Evolutionary conservation across 2,888 invertebrate species (phyloP), one percentile per base, ranked within the genome.

Genomic region (Caenorhabditis sp.): DNA sequence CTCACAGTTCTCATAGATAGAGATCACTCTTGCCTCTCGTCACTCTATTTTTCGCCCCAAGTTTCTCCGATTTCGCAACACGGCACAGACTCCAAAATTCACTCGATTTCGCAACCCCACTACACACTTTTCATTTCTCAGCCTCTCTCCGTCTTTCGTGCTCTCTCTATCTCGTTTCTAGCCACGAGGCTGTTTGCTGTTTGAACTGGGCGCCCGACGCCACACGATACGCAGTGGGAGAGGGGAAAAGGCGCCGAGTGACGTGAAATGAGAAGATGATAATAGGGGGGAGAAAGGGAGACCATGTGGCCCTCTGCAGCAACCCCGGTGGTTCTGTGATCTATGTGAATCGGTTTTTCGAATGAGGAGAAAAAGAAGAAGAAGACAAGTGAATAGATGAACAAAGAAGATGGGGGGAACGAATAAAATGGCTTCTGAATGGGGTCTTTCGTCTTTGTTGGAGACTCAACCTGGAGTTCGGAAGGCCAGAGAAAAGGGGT

Each of bases 311-410:
- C 16, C 28, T 49, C 31, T 35, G 64, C 16, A 49, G 64, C 26
- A 47, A 4, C 51, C 72, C 77, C 61, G 59, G 77, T 51, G 70
- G 77, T 70, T 77, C 77, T 77, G 59, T 77, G 77, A 77, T 70
- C 77, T 70, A 38, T 69, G 59, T 35, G 59, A 44, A 54, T n/a
- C n/a, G 56, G n/a, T n/a, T 28, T 49, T 44, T 66, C 51, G 28
- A 56, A 56, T n/a, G n/a, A n/a, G 28, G 16, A n/a, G 31, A 31
- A 19, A 35, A 58, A 58, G 31, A 44, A 16, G 26, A 44, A 1
- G 24, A 41, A 10, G 38, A 8, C n/a, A n/a, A n/a, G n/a, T n/a
- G n/a, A n/a, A n/a, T n/a, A 35, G 51, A 35, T 31, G 38, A 54
- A 68, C 31, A 51, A 22, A 26, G 38, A 38, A 22, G 14, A 66